Evolutionary conservation across 2,888 invertebrate genomes (phyloP).

Genomic region (Scaptomyza tumidula): DNA sequence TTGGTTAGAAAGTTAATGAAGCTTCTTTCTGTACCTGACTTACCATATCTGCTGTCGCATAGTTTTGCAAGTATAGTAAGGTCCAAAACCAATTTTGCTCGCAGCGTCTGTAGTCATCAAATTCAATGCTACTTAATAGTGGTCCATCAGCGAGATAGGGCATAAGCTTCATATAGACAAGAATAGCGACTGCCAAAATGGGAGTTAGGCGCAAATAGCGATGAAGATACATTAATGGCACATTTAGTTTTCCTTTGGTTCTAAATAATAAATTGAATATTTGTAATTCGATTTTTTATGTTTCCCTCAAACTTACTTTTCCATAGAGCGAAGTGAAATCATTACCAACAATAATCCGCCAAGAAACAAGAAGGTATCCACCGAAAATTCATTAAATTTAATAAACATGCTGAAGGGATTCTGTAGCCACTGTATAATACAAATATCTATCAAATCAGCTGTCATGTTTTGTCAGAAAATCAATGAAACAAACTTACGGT

Average conservation of each 20-base stretch:
- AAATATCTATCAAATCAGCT: background rate
- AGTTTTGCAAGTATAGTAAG: slow-evolving; percentile 85
- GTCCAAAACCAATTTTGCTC: slow-evolving; percentile 85
- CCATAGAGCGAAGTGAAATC: slow-evolving; percentile 55
- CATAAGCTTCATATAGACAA: slow-evolving; percentile 85
- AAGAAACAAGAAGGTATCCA: slow-evolving; percentile 87
- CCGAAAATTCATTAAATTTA: slow-evolving; percentile 85
- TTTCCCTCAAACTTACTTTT: slow-evolving; percentile 54
- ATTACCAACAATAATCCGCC: slow-evolving; percentile 85
- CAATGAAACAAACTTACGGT: slow-evolving; percentile 22
- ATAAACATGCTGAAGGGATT: slow-evolving; percentile 66
- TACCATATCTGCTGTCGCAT: slow-evolving; percentile 78
- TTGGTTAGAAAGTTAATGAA: background rate
- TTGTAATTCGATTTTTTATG: too few relatives aligned
- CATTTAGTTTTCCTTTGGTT: slow-evolving; percentile 77
- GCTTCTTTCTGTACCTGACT: background rate
- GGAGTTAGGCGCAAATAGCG: slow-evolving; percentile 86
- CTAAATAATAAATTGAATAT: slow-evolving; percentile 23
- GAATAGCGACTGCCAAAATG: slow-evolving; percentile 85
- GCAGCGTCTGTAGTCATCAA: slow-evolving; percentile 76
- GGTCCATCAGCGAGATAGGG: slow-evolving; percentile 85
- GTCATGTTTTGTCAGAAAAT: background rate
- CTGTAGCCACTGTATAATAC: slow-evolving; percentile 62
- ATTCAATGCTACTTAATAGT: slow-evolving; percentile 82
- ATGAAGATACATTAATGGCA: slow-evolving; percentile 82